Percentiles rank a stretch among this genome's conserved stretches.
Conservation (phyloP, 2,797 vertebrate genomes). For the Lates japonicus region DNA sequence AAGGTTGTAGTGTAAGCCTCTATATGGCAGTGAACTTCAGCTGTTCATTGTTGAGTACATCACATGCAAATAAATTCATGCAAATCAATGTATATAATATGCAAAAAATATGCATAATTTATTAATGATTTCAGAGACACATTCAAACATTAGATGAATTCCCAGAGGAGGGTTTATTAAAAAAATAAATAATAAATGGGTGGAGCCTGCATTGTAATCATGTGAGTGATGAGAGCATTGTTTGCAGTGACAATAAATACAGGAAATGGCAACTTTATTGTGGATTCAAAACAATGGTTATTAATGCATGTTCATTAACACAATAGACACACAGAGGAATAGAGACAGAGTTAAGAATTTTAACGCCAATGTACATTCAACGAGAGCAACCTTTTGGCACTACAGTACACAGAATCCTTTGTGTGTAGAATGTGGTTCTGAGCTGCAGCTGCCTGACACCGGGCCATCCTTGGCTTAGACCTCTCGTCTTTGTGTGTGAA, state of each 20-base stretch:
- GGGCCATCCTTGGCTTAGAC: conserved; percentile 23
- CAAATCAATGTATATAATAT: background rate
- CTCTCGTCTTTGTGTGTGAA: conserved; percentile 30
- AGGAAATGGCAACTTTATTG: background rate
- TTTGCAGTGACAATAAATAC: background rate
- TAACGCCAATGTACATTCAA: background rate
- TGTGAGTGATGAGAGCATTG: background rate
- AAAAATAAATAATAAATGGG: conserved; percentile 7
- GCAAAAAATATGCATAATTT: background rate
- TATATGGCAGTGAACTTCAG: background rate
- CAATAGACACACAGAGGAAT: background rate
- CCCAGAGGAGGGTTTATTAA: background rate
- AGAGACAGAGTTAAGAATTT: background rate
- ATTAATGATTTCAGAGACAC: background rate
- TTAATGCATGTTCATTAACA: background rate
- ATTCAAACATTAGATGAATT: conserved; percentile 11
- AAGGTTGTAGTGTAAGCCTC: background rate
- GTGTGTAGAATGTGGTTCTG: conserved; percentile 22
- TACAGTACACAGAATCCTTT: conserved; percentile 29
- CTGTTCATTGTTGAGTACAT: background rate
- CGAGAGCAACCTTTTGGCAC: conserved; percentile 11
- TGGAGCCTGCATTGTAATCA: background rate
- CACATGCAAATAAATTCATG: background rate
- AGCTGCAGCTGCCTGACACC: conserved; percentile 59
- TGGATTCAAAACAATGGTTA: background rate